Evolutionary conservation across 2,888 invertebrate species (phyloP).

Genomic region (Amblyteles armatorius): DNA sequence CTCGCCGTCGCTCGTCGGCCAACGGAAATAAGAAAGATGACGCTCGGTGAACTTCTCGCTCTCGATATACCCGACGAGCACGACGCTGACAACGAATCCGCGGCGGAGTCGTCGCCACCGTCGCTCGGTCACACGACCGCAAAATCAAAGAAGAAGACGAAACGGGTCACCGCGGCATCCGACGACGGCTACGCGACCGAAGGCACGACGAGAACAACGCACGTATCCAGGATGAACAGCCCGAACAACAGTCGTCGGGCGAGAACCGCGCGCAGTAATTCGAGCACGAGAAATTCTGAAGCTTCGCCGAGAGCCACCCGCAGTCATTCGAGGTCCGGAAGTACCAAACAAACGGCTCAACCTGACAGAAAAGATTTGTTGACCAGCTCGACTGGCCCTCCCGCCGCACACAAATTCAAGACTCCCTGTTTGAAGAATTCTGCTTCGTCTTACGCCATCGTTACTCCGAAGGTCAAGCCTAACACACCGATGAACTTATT

Average conservation of each 20-base stretch:
- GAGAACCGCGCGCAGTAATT: slow-evolving; percentile 53
- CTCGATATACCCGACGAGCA: slow-evolving; percentile 37
- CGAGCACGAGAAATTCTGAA: slow-evolving; percentile 35
- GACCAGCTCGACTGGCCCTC: slow-evolving; percentile 52
- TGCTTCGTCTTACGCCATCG: slow-evolving; percentile 65
- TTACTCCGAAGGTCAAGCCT: slow-evolving; percentile 86
- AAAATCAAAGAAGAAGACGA: slow-evolving; percentile 65
- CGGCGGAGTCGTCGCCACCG: slow-evolving; percentile 20
- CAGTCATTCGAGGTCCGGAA: slow-evolving; percentile 72
- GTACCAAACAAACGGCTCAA: slow-evolving; percentile 59
- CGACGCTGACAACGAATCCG: slow-evolving; percentile 49
- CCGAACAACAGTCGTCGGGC: slow-evolving; percentile 28
- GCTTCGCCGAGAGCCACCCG: slow-evolving; percentile 46
- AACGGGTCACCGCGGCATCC: slow-evolving; percentile 75
- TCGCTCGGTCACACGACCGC: slow-evolving; percentile 21
- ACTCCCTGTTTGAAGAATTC: slow-evolving; percentile 73
- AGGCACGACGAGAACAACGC: slow-evolving; percentile 56
- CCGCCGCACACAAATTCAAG: slow-evolving; percentile 69
- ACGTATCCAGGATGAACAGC: slow-evolving; percentile 57
- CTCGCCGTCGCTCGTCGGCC: slow-evolving; percentile 72
- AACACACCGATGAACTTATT: slow-evolving; percentile 88
- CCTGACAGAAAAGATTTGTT: slow-evolving; percentile 39
- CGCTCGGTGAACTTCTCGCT: slow-evolving; percentile 72
- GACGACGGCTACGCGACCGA: slow-evolving; percentile 82
- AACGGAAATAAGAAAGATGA: slow-evolving; percentile 73